Conservation (phyloP, 1,140 invertebrate species). For the Stenopsyche tienmushanensis region DNA sequence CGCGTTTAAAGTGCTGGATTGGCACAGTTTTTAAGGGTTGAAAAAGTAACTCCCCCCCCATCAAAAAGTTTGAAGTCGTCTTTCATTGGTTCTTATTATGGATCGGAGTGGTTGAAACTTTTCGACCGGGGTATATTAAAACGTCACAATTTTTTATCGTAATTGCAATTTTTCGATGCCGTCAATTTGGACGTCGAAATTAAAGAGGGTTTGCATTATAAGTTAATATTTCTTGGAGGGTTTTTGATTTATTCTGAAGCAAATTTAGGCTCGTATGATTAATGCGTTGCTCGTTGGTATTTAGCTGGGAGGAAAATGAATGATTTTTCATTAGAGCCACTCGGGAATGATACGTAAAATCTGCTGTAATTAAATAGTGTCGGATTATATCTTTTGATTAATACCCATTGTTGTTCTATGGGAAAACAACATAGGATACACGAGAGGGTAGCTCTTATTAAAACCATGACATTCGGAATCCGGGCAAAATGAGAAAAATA, state of each 20-base stretch:
- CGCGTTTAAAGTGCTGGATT: too few relatives aligned
- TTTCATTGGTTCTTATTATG: too few relatives aligned
- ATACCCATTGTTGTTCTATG: conserved; percentile 6
- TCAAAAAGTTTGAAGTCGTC: too few relatives aligned
- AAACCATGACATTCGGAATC: conserved; percentile 11
- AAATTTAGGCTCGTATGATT: background rate
- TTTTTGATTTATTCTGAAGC: background rate
- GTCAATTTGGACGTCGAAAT: background rate
- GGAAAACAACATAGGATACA: background rate
- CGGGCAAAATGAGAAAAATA: background rate
- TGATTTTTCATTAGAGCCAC: conserved; percentile 7
- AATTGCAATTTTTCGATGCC: too few relatives aligned
- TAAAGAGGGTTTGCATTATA: background rate
- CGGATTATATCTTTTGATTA: conserved; percentile 25
- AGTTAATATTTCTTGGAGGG: background rate
- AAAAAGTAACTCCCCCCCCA: too few relatives aligned
- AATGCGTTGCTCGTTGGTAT: background rate
- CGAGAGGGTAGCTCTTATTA: background rate
- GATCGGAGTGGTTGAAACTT: too few relatives aligned
- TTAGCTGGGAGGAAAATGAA: background rate
- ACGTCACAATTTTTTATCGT: too few relatives aligned
- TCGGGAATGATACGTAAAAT: conserved; percentile 13
- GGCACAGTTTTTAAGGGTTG: too few relatives aligned
- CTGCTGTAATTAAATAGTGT: conserved; percentile 22
- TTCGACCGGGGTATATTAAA: too few relatives aligned